phyloP scores from a whole-genome alignment of 2,888 invertebrate genomes.

The Agrotis segetum region DNA sequence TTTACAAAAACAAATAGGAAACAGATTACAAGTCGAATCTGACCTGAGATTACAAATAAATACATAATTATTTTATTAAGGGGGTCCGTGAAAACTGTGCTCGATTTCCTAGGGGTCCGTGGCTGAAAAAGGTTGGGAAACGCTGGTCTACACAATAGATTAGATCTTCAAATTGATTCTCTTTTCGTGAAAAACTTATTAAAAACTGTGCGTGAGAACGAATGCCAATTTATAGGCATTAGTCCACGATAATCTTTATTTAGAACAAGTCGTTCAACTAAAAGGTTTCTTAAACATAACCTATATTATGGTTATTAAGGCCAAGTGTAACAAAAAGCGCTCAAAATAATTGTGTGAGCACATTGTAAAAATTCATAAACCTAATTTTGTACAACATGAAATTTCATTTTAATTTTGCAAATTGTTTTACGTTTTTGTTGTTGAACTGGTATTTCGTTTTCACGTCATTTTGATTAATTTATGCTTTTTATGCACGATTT shows the following conservation, averaged over 20 bases:
- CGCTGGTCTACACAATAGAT: not conserved
- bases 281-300: conserved; percentile 21
- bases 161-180: conserved; percentile 20
- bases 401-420: conserved; percentile 43
- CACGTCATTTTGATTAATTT: conserved; percentile 28
- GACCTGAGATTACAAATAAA: too few relatives aligned
- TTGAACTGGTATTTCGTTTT: conserved; percentile 26
- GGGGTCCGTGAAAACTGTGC: too few relatives aligned
- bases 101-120: too few relatives aligned
- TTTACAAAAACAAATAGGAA: too few relatives aligned
- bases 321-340: conserved; percentile 25
- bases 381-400: conserved; percentile 17
- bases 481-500: conserved; percentile 26
- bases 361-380: conserved; percentile 26
- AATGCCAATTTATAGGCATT: conserved; percentile 53
- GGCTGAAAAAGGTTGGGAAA: too few relatives aligned
- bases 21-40: too few relatives aligned
- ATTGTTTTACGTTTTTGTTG: conserved; percentile 24
- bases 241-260: conserved; percentile 46
- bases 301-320: conserved; percentile 24
- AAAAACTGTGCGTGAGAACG: conserved; percentile 40
- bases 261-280: conserved; percentile 18
- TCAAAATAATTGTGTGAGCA: conserved; percentile 32
- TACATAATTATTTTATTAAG: too few relatives aligned
- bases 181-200: conserved; percentile 13